Base-by-base conservation (phyloP, 2,888 invertebrate species). In the Heterodera filipjevi region DNA sequence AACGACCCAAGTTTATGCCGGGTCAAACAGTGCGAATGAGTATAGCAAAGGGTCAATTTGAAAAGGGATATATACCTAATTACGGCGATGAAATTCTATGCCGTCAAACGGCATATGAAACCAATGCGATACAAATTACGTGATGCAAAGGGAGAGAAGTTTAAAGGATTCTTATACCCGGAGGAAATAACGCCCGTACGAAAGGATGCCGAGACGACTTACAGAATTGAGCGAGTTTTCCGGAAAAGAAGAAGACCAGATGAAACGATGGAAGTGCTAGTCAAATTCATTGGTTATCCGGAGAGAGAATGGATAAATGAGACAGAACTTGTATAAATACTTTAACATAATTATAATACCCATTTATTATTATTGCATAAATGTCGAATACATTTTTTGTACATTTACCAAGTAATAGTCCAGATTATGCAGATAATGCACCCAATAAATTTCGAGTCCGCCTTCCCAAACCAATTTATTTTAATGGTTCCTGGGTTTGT, bases 251-350 rank as follows among this genome's bases (percentile, higher is more conserved):
- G 27, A 46, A 19, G 33, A n/a, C 27, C 27, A 0, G 73, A 73
- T 27, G 73, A 49, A 35, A 44, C 73, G 1, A 64, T 35, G 22
- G 73, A 73, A 49, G 49, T 73, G n/a, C 73, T 73, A 27, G 73
- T 73, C n/a, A 73, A 73, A 27, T 73, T 73, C 27, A 46, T 73
- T 8, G 73, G 73, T 27, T 73, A 73, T 27, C 73, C 73, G 3
- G 73, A 73, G 10, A 73, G 73, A 27, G 73, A 73, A 73, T 73
- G 73, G 73, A 73, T 73, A 27, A 46, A 73, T 46, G 73, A 73
- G 14, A 73, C 33, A 2, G 49, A 73, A 22, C 27, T 73, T 27
- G 73, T 73, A 73, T 73, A 73, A 73, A 73, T 35, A 22, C 22
- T 0, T 16, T 16, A 22, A n/a, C n/a, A 53, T 3, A 19, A 49